These are phyloP conservation scores for Euthynnus affinis DNA, from an alignment of 2,797 vertebrate species.

Conservation along the genomic window DNA sequence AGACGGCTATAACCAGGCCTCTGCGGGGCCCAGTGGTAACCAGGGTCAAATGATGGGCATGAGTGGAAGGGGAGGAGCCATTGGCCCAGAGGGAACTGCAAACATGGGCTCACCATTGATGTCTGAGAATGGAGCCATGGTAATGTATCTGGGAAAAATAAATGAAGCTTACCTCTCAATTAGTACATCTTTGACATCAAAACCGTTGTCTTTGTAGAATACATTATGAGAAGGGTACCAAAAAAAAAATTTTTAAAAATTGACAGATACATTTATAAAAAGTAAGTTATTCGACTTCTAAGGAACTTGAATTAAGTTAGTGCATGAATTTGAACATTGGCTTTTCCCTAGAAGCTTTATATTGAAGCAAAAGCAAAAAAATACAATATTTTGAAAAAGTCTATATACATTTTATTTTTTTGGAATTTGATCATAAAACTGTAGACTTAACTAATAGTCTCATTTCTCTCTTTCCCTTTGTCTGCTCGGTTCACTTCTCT, in stretches of 20 bases:
- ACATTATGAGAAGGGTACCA: neutral
- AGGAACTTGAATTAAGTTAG: neutral
- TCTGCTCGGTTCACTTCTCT: slow-evolving; percentile 87
- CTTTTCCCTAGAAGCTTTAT: neutral
- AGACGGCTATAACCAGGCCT: slow-evolving; percentile 98
- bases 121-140: slow-evolving; percentile 97
- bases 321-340: neutral
- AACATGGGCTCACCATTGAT: slow-evolving; percentile 94
- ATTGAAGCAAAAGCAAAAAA: neutral
- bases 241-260: neutral
- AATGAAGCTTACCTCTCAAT: neutral
- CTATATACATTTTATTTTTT: neutral
- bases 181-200: neutral
- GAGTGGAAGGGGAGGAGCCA: slow-evolving; percentile 94
- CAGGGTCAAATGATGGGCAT: slow-evolving; percentile 97
- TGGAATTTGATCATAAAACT: slow-evolving; percentile 1
- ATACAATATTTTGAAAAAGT: neutral
- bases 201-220: neutral
- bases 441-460: slow-evolving; percentile 86
- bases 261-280: neutral
- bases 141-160: slow-evolving; percentile 89
- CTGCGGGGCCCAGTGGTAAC: slow-evolving; percentile 90
- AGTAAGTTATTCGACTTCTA: neutral
- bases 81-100: slow-evolving; percentile 93
- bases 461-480: slow-evolving; percentile 91